These are phyloP conservation scores for Diabrotica balteata DNA, from an alignment of 2,888 invertebrate species.

Conservation along the genomic window DNA sequence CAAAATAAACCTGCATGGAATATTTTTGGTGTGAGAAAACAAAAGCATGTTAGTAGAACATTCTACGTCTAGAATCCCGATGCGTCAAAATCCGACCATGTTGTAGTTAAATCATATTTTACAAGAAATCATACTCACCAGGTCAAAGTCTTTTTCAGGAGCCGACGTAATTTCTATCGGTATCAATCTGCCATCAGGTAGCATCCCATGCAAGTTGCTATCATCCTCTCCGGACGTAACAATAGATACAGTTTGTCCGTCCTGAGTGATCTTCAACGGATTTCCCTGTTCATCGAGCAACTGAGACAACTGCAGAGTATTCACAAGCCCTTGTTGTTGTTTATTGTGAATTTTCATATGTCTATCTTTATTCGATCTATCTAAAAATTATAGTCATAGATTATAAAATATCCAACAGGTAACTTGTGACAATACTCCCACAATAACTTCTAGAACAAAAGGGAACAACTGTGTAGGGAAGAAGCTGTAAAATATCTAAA, in stretches of 20 bases:
- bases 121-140: slow-evolving; percentile 15
- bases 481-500: no score
- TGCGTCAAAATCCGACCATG: no score
- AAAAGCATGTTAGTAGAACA: no score
- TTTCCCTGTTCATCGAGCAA: slow-evolving; percentile 75
- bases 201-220: slow-evolving; percentile 59
- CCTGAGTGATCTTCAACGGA: slow-evolving; percentile 71
- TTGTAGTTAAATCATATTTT: no score
- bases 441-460: no score
- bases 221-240: slow-evolving; percentile 64
- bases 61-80: no score
- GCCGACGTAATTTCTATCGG: slow-evolving; percentile 50
- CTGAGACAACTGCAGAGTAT: slow-evolving; percentile 56
- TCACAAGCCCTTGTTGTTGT: not conserved
- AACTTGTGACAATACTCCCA: no score
- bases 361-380: slow-evolving; percentile 15
- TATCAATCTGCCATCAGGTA: slow-evolving; percentile 60
- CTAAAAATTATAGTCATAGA: slow-evolving; percentile 61
- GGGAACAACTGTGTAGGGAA: no score
- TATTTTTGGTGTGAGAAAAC: no score
- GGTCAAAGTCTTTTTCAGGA: slow-evolving; percentile 25
- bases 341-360: slow-evolving; percentile 7
- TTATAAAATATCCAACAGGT: no score
- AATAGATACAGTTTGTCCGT: slow-evolving; percentile 71
- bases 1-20: no score